phyloP scores from a whole-genome alignment of 2,888 invertebrate genomes.

The Hartigia nigra region DNA sequence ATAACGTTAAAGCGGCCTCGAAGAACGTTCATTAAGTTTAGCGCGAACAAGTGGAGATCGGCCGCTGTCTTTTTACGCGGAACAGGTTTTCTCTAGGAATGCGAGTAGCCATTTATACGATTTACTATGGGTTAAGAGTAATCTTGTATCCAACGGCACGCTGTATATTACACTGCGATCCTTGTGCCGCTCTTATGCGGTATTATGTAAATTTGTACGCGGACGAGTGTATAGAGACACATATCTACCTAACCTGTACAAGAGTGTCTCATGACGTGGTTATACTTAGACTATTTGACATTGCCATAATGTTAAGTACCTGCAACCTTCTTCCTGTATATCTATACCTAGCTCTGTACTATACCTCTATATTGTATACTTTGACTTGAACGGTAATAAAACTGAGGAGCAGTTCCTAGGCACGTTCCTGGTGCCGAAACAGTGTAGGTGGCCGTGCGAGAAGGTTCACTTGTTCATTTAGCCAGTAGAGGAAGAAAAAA shows the following conservation, averaged over 20 bases:
- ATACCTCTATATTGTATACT: neutral
- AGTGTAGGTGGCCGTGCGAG: neutral
- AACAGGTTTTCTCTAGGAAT: conserved; percentile 58
- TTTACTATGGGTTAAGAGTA: conserved; percentile 42
- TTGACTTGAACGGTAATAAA: neutral
- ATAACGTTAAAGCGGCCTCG: neutral
- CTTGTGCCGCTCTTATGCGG: neutral
- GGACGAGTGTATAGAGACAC: neutral
- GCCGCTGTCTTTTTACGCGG: conserved; percentile 31
- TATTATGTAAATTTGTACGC: neutral
- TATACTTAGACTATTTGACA: neutral
- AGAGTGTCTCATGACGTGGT: neutral
- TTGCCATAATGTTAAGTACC: neutral
- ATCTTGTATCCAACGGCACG: neutral
- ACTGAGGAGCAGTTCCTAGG: conserved; percentile 6
- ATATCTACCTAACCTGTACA: neutral
- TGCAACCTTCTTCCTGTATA: neutral
- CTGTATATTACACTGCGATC: neutral
- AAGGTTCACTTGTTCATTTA: neutral
- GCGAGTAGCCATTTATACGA: conserved; percentile 48
- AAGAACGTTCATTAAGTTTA: neutral
- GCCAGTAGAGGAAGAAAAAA: neutral
- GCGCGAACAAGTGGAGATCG: neutral
- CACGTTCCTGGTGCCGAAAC: conserved; percentile 4
- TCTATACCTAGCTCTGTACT: neutral